A percentile compares a stretch with the other conserved stretches of the same genome.
These are phyloP conservation scores for Falco cherrug DNA, from an alignment of 2,797 vertebrate species.

Conservation along the genomic window DNA sequence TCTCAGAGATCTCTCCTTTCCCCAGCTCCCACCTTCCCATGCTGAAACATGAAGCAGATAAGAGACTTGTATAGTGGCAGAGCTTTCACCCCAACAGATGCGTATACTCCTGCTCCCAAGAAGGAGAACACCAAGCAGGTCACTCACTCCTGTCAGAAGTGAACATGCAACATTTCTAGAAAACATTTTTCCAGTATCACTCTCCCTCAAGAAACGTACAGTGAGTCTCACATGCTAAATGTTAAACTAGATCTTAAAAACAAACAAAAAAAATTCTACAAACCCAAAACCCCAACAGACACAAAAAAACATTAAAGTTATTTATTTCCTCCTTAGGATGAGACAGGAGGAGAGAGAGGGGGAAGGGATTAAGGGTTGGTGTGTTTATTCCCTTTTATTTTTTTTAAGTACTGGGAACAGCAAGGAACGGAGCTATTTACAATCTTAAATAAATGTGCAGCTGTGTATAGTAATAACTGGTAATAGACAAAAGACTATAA, in stretches of 20 bases:
- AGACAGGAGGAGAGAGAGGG: background rate
- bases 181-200: background rate
- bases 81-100: accelerated
- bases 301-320: background rate
- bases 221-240: background rate
- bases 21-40: background rate
- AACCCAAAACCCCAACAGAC: background rate
- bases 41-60: background rate
- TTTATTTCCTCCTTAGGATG: background rate
- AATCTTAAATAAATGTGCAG: background rate
- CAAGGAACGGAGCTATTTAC: background rate
- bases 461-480: background rate
- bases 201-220: background rate
- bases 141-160: background rate
- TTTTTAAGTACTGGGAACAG: background rate
- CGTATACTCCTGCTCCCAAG: background rate
- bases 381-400: accelerated
- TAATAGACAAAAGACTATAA: background rate
- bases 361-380: background rate
- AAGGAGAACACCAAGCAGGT: accelerated
- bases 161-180: background rate
- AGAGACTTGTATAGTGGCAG: background rate
- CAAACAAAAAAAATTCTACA: background rate
- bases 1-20: background rate
- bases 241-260: background rate